A percentile compares a stretch with the other conserved stretches of the same genome.
These are phyloP conservation scores for Frankliniella fusca DNA, from an alignment of 2,888 invertebrate species.

Conservation along the genomic window DNA sequence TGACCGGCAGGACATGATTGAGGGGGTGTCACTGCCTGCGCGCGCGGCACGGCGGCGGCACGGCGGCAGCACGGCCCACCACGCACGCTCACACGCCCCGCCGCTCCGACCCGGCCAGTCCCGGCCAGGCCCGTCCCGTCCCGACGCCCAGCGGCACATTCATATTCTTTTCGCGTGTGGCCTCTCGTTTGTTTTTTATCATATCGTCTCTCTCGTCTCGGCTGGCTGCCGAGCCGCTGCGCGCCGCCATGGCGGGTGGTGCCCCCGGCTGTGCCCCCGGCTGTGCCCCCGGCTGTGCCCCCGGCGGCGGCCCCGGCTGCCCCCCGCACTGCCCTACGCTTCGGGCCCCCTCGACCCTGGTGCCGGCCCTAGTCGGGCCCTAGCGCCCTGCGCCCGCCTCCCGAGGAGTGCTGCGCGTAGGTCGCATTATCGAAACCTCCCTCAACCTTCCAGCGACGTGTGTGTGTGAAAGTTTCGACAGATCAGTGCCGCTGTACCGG, in stretches of 20 bases:
- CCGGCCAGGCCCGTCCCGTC: neutral
- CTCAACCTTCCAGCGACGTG: no score
- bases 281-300: neutral
- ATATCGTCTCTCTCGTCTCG: neutral
- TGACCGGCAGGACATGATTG: constrained; percentile 5
- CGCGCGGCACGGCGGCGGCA: neutral
- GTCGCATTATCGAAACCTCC: no score
- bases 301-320: neutral
- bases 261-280: neutral
- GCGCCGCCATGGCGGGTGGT: neutral
- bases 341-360: neutral
- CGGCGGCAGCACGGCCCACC: neutral
- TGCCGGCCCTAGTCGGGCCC: no score
- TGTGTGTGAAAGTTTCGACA: no score
- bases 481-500: no score
- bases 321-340: neutral
- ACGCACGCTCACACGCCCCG: neutral
- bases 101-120: neutral
- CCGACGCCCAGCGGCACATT: no score
- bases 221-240: neutral
- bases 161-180: no score
- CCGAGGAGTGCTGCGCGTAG: no score
- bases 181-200: no score
- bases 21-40: constrained; percentile 15
- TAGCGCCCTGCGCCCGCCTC: no score